Percentiles rank a stretch among this genome's conserved stretches.
These are phyloP conservation scores for Parnassius apollo DNA, from an alignment of 2,888 invertebrate genomes.

Conservation along the genomic window DNA sequence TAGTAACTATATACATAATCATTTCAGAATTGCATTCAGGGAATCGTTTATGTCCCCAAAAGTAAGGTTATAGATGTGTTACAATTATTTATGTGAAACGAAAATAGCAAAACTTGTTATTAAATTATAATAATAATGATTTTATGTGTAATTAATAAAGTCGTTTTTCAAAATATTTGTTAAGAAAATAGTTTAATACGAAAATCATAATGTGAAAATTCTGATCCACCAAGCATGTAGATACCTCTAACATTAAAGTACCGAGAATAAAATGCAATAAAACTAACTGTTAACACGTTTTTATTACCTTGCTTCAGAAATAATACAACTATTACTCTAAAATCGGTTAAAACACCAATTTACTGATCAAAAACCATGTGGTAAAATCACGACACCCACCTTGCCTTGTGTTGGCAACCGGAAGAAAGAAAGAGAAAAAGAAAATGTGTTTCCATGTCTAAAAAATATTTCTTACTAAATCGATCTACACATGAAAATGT, in stretches of 20 bases:
- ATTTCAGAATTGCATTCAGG: no score
- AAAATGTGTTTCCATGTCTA: neutral
- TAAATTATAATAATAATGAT: no score
- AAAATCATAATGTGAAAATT: no score
- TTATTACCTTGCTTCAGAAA: constrained; percentile 42
- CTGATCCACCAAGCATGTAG: neutral
- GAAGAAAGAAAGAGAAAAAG: constrained; percentile 62
- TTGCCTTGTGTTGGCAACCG: constrained; percentile 74
- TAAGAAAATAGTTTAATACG: no score
- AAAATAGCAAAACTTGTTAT: no score
- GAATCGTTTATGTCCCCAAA: no score
- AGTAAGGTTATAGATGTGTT: no score
- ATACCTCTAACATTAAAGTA: neutral
- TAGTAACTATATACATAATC: no score
- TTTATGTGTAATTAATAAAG: no score
- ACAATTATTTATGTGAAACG: no score
- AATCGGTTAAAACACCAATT: constrained; percentile 31
- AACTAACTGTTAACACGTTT: neutral
- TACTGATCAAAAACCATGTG: constrained; percentile 61
- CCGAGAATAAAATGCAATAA: neutral
- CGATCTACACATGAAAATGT: no score
- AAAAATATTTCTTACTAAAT: neutral
- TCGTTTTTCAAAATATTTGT: no score
- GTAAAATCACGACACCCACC: constrained; percentile 60
- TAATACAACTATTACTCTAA: constrained; percentile 33